Evolutionary conservation across 64 coral and sea anemone genomes (phyloP).

Genomic region (Actinia equina): DNA sequence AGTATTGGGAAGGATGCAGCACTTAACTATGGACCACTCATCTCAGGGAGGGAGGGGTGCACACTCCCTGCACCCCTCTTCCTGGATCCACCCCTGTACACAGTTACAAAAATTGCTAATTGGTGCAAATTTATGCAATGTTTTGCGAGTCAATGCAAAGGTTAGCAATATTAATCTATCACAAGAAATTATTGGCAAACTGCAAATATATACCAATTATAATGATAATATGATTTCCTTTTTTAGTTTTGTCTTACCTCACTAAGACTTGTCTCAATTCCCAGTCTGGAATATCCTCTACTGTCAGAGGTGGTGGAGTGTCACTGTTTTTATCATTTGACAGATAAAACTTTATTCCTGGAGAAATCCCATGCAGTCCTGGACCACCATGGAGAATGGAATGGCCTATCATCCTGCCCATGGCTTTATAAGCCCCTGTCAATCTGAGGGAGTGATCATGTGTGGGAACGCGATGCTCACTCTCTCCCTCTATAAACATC

Average conservation of each 20-base stretch:
- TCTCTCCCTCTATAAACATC: neutral
- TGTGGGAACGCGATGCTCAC: neutral
- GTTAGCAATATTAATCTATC: too few relatives aligned
- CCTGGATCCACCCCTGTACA: too few relatives aligned
- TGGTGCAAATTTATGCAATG: too few relatives aligned
- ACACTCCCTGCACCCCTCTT: too few relatives aligned
- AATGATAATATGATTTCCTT: neutral
- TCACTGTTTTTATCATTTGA: neutral
- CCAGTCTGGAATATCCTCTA: slow-evolving; percentile 34
- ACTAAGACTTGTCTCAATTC: slow-evolving; percentile 22
- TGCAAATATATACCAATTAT: too few relatives aligned
- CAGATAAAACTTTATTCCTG: slow-evolving; percentile 19
- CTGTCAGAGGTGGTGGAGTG: slow-evolving; percentile 2
- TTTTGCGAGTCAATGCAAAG: too few relatives aligned
- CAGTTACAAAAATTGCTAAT: too few relatives aligned
- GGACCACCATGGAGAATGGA: slow-evolving; percentile 47
- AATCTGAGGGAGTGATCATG: slow-evolving; percentile 26
- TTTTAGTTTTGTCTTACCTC: slow-evolving; percentile 19
- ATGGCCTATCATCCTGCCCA: slow-evolving; percentile 49
- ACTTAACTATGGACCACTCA: too few relatives aligned
- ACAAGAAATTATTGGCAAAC: too few relatives aligned
- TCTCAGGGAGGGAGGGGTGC: too few relatives aligned
- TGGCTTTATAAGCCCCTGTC: neutral
- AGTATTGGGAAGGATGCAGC: too few relatives aligned
- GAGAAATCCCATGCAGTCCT: slow-evolving; percentile 34